phyloP scores from a whole-genome alignment of 1,140 invertebrate species.

The Pogonus chalceus region DNA sequence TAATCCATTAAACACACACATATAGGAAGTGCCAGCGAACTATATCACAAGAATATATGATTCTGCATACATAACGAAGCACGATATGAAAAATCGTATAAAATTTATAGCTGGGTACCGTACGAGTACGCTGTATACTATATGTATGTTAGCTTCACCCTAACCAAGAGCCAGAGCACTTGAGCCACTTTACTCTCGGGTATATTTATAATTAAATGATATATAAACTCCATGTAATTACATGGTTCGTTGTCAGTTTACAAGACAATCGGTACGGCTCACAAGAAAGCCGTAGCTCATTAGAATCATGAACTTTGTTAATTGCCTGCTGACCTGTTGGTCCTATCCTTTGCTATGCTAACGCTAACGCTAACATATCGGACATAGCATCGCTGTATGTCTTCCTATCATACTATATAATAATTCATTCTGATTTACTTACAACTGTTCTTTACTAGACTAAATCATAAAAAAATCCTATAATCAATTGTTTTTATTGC shows the following conservation, averaged over 20 bases:
- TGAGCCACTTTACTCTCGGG: background rate
- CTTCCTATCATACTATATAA: too few relatives aligned
- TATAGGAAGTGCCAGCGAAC: background rate
- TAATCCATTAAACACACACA: too few relatives aligned
- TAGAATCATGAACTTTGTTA: constrained; percentile 5
- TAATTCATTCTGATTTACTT: too few relatives aligned
- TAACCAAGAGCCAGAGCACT: background rate
- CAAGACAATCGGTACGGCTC: constrained; percentile 4
- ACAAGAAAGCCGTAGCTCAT: background rate
- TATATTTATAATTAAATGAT: constrained; percentile 4
- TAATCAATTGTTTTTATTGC: too few relatives aligned
- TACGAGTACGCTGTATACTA: background rate
- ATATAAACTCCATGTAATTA: constrained; percentile 5
- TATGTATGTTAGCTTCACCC: too few relatives aligned
- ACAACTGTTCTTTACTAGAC: too few relatives aligned
- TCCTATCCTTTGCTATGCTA: too few relatives aligned
- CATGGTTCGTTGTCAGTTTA: constrained; percentile 3
- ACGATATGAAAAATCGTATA: background rate
- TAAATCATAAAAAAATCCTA: too few relatives aligned
- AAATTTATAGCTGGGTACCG: background rate
- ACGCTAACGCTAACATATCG: too few relatives aligned
- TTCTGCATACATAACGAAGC: background rate
- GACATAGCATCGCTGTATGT: too few relatives aligned
- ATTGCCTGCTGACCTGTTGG: background rate
- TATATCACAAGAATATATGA: constrained; percentile 1